A percentile compares a stretch with the other conserved stretches of the same genome.
These are phyloP conservation scores for Phengaris arion DNA, from an alignment of 2,888 invertebrate genomes.

Conservation along the genomic window DNA sequence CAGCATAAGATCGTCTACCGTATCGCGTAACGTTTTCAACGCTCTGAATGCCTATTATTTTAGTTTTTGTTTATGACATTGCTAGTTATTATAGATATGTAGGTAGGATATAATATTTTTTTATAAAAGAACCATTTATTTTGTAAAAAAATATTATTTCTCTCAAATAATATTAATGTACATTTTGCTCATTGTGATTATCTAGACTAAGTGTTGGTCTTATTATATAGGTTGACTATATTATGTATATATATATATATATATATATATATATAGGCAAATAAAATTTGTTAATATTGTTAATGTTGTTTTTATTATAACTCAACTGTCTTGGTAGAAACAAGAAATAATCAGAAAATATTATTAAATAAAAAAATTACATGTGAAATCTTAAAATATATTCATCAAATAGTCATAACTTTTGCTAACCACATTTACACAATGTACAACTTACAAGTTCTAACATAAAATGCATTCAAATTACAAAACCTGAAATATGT, in stretches of 20 bases:
- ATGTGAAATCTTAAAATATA: background rate
- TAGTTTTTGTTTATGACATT: conserved; percentile 1
- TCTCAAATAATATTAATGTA: conserved; percentile 13
- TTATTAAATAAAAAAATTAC: background rate
- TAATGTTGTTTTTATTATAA: conserved; percentile 10
- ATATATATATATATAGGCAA: conserved; percentile 32
- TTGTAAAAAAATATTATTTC: background rate
- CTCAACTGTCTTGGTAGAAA: background rate
- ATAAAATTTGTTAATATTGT: conserved; percentile 35
- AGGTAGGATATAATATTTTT: too few species aligned
- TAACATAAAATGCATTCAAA: background rate
- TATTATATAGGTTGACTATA: background rate
- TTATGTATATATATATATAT: conserved; percentile 33
- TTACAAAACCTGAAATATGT: background rate
- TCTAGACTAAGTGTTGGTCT: conserved; percentile 30
- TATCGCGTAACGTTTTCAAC: too few species aligned
- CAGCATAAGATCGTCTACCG: too few species aligned
- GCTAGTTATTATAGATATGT: background rate
- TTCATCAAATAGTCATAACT: background rate
- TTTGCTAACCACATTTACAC: background rate
- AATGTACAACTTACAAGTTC: background rate
- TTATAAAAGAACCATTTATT: too few species aligned
- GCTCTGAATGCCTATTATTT: background rate
- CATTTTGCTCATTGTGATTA: conserved; percentile 37
- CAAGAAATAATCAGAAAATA: background rate